Evolutionary conservation across 2,797 vertebrate genomes (phyloP), one percentile per base, ranked within the genome.

Genomic region (Chromobotia macracanthus): DNA sequence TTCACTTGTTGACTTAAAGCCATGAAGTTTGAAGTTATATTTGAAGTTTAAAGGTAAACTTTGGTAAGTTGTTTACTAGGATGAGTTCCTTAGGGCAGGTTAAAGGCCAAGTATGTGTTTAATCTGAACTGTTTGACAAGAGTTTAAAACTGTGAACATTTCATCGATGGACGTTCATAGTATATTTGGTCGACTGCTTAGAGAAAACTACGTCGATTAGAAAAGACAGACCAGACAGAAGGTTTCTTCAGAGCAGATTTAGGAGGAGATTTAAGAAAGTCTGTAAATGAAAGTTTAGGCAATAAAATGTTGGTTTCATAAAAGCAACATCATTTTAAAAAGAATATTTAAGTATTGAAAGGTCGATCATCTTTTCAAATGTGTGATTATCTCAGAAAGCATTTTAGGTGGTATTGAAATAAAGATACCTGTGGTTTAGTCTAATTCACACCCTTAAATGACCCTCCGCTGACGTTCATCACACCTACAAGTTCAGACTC

Each of bases 401-500:
- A 63, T 38, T 63, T 63, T n/a, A 10, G 12, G 61, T 19, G 18
- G 8, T 11, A n/a, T 38, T 64, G 31, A 38, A 64, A 38, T 18
- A 31, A 28, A 64, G 28, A 64, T 18, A 41, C 31, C 31, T 25
- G 53, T 25, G 38, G 38, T 18, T 25, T 53, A 35, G 48, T 28
- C 25, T 15, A 0, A 28, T 51, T 41, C 31, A 16, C 51, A 38
- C 51, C 51, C 69, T 72, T 10, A 3, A 23, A 28, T 61, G 21
- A 5, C 6, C 60, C 19, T 61, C 15, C n/a, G 15, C 16, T 72
- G 21, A 76, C 11, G 10, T 53, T 38, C n/a, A 60, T 77, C 69
- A 83, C 72, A 77, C 76, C 79, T 79, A 66, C 50, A 69, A 11
- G 48, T 79, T 18, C 21, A 56, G 79, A 79, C 76, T 81, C 77